Base-by-base conservation (phyloP, 2,113 vertebrate genomes). In the Strix uralensis region DNA sequence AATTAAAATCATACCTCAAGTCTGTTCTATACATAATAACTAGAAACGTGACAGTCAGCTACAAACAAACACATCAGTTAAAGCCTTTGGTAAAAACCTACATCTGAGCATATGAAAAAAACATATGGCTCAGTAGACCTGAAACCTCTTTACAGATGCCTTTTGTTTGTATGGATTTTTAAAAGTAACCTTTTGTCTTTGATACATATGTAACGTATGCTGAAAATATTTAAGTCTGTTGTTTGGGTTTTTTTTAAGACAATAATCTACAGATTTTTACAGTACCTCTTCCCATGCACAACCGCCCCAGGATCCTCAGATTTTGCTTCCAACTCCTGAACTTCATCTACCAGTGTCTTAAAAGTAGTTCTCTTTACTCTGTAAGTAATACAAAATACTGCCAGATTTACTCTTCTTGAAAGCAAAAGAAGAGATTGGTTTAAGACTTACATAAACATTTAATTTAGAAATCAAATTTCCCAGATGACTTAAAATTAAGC, bases 271-370 rank as follows among this genome's bases (percentile, higher is more conserved):
- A 84, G 23, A 54, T 75, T 94, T 95, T 94, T 92, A 87, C 49
- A 2, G 5, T 98, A 99, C 99, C 99, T 99, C 97, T 99, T 99
- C 66, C 99, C 99, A 77, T 99, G 99, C 62, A 99, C 99, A 81
- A 99, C 98, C 67, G 98, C 99, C 70, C 99, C 99, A 40, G 99
- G 99, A 94, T 99, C 99, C 98, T 99, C 99, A 77, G 98, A 99
- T 94, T 99, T 98, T 18, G 99, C 99, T 97, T 99, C 99, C 38
- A 99, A 96, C 91, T 99, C 99, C 95, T 99, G 99, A 92, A 99
- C 99, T 98, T 99, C 99, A 97, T 99, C 99, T 87, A 99, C 99
- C 90, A 99, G 97, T 19, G 99, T 99, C 98, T 99, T 99, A 97
- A 99, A 99, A 89, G 97, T 98, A 26, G 98, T 98, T 97, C 98